A percentile compares a stretch with the other conserved stretches of the same genome.
phyloP scores from a whole-genome alignment of 1,140 invertebrate species.

The Meloidogyne floridensis region DNA sequence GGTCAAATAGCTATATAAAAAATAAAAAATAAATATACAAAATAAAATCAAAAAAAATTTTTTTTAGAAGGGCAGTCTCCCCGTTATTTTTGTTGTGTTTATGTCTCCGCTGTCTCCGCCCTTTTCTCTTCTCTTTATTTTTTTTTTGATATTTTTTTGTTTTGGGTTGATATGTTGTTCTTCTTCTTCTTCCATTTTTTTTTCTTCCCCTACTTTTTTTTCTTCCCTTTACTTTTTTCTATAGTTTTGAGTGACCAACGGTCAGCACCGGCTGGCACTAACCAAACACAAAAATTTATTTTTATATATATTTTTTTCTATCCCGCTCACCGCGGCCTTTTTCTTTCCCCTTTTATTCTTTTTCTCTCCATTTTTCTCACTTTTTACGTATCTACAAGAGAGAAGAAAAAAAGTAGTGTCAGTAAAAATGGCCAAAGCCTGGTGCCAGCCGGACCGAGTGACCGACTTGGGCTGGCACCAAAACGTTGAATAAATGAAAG shows the following conservation, averaged over 20 bases:
- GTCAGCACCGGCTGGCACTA: slow-evolving; percentile 34
- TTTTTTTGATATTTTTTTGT: neutral
- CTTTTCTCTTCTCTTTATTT: slow-evolving; percentile 4
- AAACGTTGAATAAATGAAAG: slow-evolving; percentile 16
- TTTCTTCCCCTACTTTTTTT: neutral
- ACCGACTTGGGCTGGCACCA: slow-evolving; percentile 29
- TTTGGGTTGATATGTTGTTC: slow-evolving; percentile 7
- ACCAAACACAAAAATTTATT: neutral
- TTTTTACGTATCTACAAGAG: neutral
- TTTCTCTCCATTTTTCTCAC: slow-evolving; percentile 5
- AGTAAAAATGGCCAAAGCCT: slow-evolving; percentile 10
- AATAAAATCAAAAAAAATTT: slow-evolving; percentile 10
- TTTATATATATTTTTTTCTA: neutral
- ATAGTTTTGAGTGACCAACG: slow-evolving; percentile 18
- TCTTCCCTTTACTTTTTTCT: neutral
- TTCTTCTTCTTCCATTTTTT: neutral
- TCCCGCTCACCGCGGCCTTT: neutral
- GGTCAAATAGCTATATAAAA: neutral
- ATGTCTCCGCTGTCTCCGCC: neutral
- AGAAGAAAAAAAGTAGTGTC: slow-evolving; percentile 8
- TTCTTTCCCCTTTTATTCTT: neutral
- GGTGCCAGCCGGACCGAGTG: slow-evolving; percentile 32
- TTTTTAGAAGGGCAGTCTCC: neutral
- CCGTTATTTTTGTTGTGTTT: neutral
- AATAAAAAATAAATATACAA: neutral